Percentiles rank a stretch among this genome's conserved stretches.
These are phyloP conservation scores for Melipona beecheii DNA, from an alignment of 2,888 invertebrate species.

Conservation along the genomic window DNA sequence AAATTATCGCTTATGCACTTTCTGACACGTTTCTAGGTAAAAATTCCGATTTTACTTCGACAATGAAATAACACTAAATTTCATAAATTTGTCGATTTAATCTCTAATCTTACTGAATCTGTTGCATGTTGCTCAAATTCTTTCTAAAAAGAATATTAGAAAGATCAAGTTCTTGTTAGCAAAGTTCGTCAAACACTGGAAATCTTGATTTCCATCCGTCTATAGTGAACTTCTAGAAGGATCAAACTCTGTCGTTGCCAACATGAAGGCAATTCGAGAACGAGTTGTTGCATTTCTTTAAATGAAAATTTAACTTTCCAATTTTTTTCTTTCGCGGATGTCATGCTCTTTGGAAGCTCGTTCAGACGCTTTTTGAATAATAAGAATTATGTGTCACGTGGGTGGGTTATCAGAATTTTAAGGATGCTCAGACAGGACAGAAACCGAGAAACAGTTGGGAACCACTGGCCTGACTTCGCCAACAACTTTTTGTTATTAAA, in stretches of 20 bases:
- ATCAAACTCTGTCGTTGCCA: too few species aligned
- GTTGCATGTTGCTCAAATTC: neutral
- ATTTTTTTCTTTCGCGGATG: too few species aligned
- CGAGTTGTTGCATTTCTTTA: too few species aligned
- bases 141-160: neutral
- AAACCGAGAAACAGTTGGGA: too few species aligned
- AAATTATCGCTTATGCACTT: neutral
- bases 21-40: neutral
- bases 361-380: too few species aligned
- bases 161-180: neutral
- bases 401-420: too few species aligned
- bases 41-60: neutral
- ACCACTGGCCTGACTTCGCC: neutral
- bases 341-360: too few species aligned
- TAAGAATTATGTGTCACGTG: too few species aligned
- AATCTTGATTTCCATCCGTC: neutral
- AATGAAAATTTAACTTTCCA: too few species aligned
- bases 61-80: neutral
- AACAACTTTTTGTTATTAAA: neutral
- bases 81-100: neutral
- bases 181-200: neutral
- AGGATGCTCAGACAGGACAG: too few species aligned
- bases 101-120: neutral
- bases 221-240: too few species aligned
- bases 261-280: too few species aligned